Percentiles rank a stretch among this genome's conserved stretches.
phyloP scores from a whole-genome alignment of 2,113 vertebrate species.

The Cygnus atratus region DNA sequence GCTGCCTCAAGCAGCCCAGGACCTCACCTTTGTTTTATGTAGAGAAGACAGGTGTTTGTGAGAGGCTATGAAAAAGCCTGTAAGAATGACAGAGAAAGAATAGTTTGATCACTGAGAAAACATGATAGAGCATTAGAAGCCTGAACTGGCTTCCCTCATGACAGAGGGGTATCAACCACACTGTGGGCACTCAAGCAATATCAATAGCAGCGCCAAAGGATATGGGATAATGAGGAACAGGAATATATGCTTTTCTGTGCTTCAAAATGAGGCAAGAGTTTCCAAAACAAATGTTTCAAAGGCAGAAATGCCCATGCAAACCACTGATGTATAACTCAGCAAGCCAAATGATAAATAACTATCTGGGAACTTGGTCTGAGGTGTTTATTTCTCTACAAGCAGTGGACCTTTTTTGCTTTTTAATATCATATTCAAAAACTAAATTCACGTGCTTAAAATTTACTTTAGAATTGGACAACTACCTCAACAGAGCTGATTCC shows the following conservation, averaged over 20 bases:
- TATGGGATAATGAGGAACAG: background rate
- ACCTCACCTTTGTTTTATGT: background rate
- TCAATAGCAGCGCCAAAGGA: background rate
- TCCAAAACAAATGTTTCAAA: slow-evolving; percentile 30
- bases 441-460: slow-evolving; percentile 1
- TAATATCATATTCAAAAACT: background rate
- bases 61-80: background rate
- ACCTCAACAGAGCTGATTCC: background rate
- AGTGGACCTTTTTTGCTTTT: background rate
- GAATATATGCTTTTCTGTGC: background rate
- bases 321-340: background rate
- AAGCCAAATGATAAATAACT: background rate
- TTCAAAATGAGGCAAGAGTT: background rate
- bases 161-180: background rate
- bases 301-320: slow-evolving; percentile 18
- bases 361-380: background rate
- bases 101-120: background rate
- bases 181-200: background rate
- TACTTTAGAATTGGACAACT: background rate
- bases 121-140: background rate
- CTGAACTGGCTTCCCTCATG: background rate
- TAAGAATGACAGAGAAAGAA: background rate
- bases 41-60: background rate
- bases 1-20: background rate
- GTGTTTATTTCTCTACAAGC: background rate